These are phyloP conservation scores for Akabosia matsudoensis DNA, from an alignment of 1,140 invertebrate species.

Conservation along the genomic window DNA sequence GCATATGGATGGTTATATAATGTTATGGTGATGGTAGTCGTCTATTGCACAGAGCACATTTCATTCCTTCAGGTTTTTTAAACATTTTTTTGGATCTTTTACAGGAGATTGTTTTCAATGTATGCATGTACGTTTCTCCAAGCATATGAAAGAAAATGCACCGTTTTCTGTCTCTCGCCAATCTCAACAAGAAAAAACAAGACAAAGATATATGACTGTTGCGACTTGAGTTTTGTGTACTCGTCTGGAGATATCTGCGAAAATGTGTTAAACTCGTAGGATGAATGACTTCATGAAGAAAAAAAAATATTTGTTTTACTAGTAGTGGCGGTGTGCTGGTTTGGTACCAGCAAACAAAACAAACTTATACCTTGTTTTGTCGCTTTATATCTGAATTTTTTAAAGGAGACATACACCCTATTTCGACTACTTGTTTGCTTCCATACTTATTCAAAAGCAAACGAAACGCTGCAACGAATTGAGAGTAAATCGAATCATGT, in stretches of 20 bases:
- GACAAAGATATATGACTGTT: constrained; percentile 18
- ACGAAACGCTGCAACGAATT: neutral
- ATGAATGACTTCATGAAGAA: neutral
- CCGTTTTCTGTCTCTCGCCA: constrained; percentile 4
- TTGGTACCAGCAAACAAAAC: no score
- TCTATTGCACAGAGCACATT: no score
- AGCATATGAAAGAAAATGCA: neutral
- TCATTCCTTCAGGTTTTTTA: no score
- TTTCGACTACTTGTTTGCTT: constrained; percentile 5
- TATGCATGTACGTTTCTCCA: neutral
- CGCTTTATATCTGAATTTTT: no score
- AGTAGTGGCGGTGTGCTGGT: no score
- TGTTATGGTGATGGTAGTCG: neutral
- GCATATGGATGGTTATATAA: neutral
- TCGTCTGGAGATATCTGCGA: neutral
- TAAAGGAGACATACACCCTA: no score
- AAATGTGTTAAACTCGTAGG: neutral
- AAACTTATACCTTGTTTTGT: no score
- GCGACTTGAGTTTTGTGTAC: neutral
- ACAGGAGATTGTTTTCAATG: neutral
- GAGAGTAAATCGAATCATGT: neutral
- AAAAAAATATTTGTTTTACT: no score
- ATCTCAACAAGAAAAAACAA: constrained; percentile 2
- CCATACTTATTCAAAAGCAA: neutral
- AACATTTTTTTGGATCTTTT: no score